Base-by-base conservation (phyloP, 2,797 vertebrate genomes). In the Anabas testudineus region DNA sequence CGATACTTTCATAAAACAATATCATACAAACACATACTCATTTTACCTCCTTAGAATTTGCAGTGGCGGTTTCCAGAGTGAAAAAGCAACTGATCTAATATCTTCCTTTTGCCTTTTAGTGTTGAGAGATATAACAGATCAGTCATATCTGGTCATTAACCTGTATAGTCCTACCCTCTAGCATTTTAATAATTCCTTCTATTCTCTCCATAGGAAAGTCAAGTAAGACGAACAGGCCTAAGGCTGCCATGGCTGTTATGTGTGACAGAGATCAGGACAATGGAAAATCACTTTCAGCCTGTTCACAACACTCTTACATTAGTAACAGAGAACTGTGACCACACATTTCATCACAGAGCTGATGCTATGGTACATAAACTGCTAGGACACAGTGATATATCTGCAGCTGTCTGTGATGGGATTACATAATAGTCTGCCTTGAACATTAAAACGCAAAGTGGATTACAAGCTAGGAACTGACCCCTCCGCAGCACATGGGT, bases 231-330 rank as follows among this genome's bases (percentile, higher is more conserved):
- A 82, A 75, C 51, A 57, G 59, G 76, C 74, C 43, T 43, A 43
- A 64, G 19, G 52, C 62, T 58, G 71, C 72, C 59, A 74, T 18
- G 46, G 76, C 24, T 74, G 37, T 87, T 86, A 84, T n/a, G 74
- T 74, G 81, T 84, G 85, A 87, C 83, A 51, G 74, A 57, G 37
- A 51, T 67, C 63, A 74, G 54, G 60, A 82, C 77, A 71, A 67
- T 64, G 58, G 67, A 67, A 81, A 71, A 90, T 69, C 66, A 36
- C 78, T 65, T 85, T 73, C 69, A 90, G 71, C 76, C 72, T 36
- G 49, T 74, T 52, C 39, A 65, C 32, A 83, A 62, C 59, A 66
- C 21, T 63, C 18, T 76, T 58, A 55, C 58, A 81, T 86, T 77
- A 70, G 69, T 49, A 55, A 81, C 7, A 12, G 61, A 58, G 41